These are phyloP conservation scores for Merops nubicus DNA, from an alignment of 2,113 vertebrate genomes.

Conservation along the genomic window DNA sequence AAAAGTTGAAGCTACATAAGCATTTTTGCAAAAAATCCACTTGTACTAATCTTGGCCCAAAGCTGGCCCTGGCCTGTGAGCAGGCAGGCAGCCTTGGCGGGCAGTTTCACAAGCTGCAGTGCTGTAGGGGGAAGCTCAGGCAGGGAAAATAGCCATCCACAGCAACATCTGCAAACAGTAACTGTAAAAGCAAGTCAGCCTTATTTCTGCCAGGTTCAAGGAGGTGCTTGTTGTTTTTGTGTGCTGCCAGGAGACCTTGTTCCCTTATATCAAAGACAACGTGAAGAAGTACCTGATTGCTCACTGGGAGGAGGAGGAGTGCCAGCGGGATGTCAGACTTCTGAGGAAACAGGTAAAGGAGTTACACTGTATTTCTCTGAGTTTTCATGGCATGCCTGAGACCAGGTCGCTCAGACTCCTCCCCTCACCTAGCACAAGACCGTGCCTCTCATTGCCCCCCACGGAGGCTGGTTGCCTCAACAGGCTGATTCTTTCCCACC, in stretches of 20 bases:
- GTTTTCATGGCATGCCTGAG: background rate
- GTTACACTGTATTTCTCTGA: accelerated
- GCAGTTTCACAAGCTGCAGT: background rate
- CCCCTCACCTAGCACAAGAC: background rate
- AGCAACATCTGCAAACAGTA: accelerated
- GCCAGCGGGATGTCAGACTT: slow-evolving; percentile 89
- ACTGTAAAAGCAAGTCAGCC: background rate
- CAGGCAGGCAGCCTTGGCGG: background rate
- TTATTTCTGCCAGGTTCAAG: background rate
- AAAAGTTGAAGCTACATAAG: background rate
- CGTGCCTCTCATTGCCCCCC: background rate
- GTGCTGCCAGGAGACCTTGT: slow-evolving; percentile 86
- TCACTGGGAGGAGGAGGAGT: slow-evolving; percentile 96
- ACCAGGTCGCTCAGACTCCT: background rate
- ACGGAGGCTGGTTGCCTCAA: accelerated
- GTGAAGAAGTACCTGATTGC: slow-evolving; percentile 87
- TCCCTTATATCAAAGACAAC: slow-evolving; percentile 92
- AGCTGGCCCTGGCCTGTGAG: background rate
- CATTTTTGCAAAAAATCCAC: background rate
- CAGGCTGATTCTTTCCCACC: background rate
- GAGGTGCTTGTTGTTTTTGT: background rate
- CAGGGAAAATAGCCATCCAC: background rate
- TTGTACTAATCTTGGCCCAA: background rate
- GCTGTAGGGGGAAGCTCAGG: background rate
- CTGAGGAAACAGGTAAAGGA: slow-evolving; percentile 92